Evolutionary conservation across 30 jellyfish, hydroid and myxozoan genomes (phyloP).

Genomic region (Pseudorhiza aurosa): DNA sequence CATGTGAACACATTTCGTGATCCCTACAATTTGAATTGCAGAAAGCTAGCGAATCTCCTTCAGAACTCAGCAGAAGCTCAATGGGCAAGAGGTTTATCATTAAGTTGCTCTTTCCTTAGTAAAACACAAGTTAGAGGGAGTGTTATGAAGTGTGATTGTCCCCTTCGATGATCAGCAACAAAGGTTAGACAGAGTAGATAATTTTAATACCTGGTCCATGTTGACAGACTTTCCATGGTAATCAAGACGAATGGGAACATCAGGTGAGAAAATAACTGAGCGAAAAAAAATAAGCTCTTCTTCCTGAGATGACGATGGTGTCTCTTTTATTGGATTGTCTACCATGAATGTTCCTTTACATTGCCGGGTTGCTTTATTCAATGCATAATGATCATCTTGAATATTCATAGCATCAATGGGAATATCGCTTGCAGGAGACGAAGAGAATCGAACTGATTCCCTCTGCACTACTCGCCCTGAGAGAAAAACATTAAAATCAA

Average conservation of each 20-base stretch:
- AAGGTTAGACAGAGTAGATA: no score
- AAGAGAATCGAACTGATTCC: conserved; percentile 43
- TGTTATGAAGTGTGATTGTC: no score
- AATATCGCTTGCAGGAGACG: conserved; percentile 65
- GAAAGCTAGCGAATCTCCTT: no score
- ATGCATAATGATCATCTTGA: conserved; percentile 55
- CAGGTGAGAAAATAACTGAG: conserved; percentile 95
- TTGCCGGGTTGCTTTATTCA: conserved; percentile 1
- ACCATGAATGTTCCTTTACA: neutral
- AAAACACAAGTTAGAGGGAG: no score
- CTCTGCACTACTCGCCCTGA: conserved; percentile 18
- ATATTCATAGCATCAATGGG: conserved; percentile 17
- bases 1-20: no score
- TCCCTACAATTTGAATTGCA: no score
- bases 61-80: no score
- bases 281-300: conserved; percentile 72
- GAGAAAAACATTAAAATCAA: neutral
- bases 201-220: conserved; percentile 94
- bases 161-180: no score
- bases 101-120: no score
- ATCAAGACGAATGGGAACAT: conserved; percentile 97
- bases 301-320: conserved; percentile 43
- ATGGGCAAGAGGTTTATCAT: no score
- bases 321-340: conserved; percentile 25
- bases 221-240: conserved; percentile 92